phyloP scores from a whole-genome alignment of 2,113 vertebrate genomes.

The Cygnus buccinator region DNA sequence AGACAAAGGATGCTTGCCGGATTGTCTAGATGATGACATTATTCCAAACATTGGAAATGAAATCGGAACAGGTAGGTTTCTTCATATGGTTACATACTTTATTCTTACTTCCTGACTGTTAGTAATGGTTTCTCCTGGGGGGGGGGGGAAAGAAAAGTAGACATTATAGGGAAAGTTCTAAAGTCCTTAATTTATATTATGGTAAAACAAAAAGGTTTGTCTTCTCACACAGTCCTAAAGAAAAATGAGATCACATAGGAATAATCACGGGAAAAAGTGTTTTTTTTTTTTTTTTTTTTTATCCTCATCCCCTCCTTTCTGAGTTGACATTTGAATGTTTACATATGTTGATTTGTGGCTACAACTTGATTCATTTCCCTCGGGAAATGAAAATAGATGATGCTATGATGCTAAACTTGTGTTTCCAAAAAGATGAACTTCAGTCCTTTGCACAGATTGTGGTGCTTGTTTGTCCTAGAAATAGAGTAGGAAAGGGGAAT shows the following conservation, averaged over 20 bases:
- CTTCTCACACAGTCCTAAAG: neutral
- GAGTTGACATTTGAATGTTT: neutral
- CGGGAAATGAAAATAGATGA: neutral
- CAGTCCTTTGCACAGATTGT: neutral
- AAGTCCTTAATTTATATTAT: neutral
- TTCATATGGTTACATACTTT: neutral
- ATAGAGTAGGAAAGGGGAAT: neutral
- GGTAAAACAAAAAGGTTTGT: neutral
- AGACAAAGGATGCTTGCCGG: conserved; percentile 69
- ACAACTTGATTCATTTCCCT: neutral
- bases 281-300: neutral
- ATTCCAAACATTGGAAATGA: conserved; percentile 74
- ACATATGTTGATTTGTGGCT: neutral
- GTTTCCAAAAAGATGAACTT: neutral
- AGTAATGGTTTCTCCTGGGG: neutral
- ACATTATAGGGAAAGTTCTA: neutral
- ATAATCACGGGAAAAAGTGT: neutral
- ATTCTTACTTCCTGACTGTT: neutral
- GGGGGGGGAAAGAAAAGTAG: neutral
- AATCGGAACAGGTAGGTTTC: conserved; percentile 83
- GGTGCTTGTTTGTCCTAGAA: neutral
- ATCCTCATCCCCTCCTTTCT: neutral
- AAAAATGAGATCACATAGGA: neutral
- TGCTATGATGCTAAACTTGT: neutral
- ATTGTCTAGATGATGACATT: conserved; percentile 75